Conservation (phyloP, 1,140 invertebrate genomes). For the Thalassaphorura encarpata region DNA sequence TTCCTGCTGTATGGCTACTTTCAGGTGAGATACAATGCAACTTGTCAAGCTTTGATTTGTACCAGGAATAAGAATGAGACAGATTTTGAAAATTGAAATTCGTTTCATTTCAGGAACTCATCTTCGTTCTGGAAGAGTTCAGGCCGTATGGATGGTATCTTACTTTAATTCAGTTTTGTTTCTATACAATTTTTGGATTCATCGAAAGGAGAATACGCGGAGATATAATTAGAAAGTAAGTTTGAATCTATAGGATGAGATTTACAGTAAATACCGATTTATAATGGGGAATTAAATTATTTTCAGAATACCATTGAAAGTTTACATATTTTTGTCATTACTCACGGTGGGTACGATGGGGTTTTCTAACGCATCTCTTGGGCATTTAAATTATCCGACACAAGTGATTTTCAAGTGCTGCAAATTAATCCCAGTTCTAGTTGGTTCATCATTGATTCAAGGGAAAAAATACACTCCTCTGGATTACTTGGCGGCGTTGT, state of each 20-base stretch:
- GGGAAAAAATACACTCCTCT: constrained; percentile 72
- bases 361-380: constrained; percentile 87
- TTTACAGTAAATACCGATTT: not conserved
- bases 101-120: constrained; percentile 58
- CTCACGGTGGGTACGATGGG: constrained; percentile 91
- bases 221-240: constrained; percentile 56
- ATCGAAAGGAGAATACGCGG: constrained; percentile 58
- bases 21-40: constrained; percentile 44
- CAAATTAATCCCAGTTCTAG: constrained; percentile 88
- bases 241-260: constrained; percentile 15
- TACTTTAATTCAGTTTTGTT: constrained; percentile 81
- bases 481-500: constrained; percentile 70
- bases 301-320: constrained; percentile 70
- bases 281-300: too few relatives aligned
- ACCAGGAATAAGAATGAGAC: not conserved
- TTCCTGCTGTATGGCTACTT: constrained; percentile 86
- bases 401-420: constrained; percentile 93
- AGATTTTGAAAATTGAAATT: constrained; percentile 5
- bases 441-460: constrained; percentile 85
- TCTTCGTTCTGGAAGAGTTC: constrained; percentile 80
- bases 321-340: constrained; percentile 70
- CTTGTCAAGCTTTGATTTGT: not conserved
- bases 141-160: constrained; percentile 85
- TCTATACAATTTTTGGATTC: constrained; percentile 70
- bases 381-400: constrained; percentile 91